Evolutionary conservation across 2,888 invertebrate species (phyloP).

Genomic region (Carcina quercana): DNA sequence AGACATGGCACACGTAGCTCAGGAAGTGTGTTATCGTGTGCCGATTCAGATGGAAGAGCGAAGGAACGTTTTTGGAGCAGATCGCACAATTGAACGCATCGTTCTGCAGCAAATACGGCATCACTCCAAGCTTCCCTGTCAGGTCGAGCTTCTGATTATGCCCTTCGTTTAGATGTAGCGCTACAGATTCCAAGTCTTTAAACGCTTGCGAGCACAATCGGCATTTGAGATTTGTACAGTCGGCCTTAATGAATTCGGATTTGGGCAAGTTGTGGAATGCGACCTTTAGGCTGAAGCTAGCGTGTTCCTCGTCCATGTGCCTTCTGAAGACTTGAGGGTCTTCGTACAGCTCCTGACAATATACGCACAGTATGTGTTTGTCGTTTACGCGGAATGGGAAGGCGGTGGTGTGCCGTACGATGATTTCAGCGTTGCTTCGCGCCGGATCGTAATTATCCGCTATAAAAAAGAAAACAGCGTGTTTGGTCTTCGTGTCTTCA

Average conservation of each 20-base stretch:
- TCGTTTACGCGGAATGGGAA: slow-evolving; percentile 62
- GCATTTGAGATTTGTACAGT: slow-evolving; percentile 47
- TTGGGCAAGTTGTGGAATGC: slow-evolving; percentile 55
- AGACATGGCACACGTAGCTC: slow-evolving; percentile 56
- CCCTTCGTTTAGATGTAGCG: slow-evolving; percentile 32
- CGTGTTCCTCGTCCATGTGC: slow-evolving; percentile 53
- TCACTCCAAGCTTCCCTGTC: slow-evolving; percentile 44
- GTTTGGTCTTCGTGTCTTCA: no score
- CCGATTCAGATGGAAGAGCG: slow-evolving; percentile 49
- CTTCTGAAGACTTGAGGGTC: slow-evolving; percentile 44
- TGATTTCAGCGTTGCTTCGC: slow-evolving; percentile 52
- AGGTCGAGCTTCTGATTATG: slow-evolving; percentile 36
- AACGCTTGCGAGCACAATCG: slow-evolving; percentile 33
- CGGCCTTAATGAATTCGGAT: slow-evolving; percentile 55
- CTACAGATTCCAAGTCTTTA: slow-evolving; percentile 33
- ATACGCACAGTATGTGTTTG: slow-evolving; percentile 60
- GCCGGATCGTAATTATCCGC: slow-evolving; percentile 51
- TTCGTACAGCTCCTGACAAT: slow-evolving; percentile 55
- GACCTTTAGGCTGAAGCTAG: slow-evolving; percentile 42
- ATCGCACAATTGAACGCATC: slow-evolving; percentile 47
- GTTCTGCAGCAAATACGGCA: slow-evolving; percentile 50
- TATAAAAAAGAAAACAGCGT: slow-evolving; percentile 52
- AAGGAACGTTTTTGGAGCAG: slow-evolving; percentile 47
- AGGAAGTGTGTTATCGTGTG: slow-evolving; percentile 60
- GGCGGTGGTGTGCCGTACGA: slow-evolving; percentile 56